These are phyloP conservation scores for Xerus rutilus DNA, from an alignment of 2,797 vertebrate species.

Conservation along the genomic window DNA sequence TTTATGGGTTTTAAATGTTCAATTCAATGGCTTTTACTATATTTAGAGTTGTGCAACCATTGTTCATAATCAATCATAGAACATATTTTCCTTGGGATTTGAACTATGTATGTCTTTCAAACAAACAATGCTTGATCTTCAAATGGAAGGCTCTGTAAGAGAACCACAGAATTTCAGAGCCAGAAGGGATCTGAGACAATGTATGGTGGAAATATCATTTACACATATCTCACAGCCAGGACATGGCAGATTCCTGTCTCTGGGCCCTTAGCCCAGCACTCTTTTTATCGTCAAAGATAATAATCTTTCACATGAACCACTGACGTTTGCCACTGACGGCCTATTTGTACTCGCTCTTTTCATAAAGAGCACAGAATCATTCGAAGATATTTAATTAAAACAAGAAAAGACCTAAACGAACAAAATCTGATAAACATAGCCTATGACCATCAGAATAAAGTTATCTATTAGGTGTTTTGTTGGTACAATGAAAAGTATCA, in stretches of 20 bases:
- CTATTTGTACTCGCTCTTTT: not conserved
- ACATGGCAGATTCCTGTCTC: not conserved
- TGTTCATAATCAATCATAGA: not conserved
- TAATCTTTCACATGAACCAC: not conserved
- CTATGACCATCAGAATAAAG: not conserved
- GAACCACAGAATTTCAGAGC: not conserved
- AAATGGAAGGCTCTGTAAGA: conserved; percentile 31
- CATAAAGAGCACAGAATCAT: conserved; percentile 19
- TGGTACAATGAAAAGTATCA: not conserved
- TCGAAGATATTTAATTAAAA: conserved; percentile 28
- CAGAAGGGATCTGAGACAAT: not conserved
- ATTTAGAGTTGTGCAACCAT: not conserved
- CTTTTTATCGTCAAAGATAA: conserved; percentile 33
- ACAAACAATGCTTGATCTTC: not conserved
- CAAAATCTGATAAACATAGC: not conserved
- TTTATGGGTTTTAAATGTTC: not conserved
- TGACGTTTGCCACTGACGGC: not conserved
- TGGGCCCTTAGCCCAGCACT: not conserved
- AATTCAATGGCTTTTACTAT: not conserved
- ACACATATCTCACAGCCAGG: not conserved
- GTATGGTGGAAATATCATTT: not conserved
- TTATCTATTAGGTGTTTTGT: not conserved
- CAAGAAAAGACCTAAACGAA: not conserved
- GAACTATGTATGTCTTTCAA: not conserved
- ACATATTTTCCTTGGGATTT: not conserved